Evolutionary conservation across 1,140 invertebrate species (phyloP), one percentile per base, ranked within the genome.

Genomic region (Papilio polytes): DNA sequence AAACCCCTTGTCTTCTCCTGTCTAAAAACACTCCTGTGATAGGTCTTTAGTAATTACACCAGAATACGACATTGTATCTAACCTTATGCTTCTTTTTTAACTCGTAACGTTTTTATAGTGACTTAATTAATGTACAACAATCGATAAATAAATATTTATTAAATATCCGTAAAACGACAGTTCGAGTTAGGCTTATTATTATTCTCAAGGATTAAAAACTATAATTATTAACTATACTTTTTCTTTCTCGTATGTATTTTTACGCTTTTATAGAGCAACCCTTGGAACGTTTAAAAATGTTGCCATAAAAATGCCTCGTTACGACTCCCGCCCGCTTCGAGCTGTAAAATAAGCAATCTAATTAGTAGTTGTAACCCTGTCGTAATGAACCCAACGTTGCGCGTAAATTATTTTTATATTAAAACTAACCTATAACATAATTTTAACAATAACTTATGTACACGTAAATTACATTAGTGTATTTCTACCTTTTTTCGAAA

Each of bases 251-350:
- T 13, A 63, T 1, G 31, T 70, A 31, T 70, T 31, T 66, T 70
- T 31, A 31, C 22, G 63, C 63, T 70, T 70, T 70, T 31, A 22
- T 31, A 56, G 31, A 36, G 63, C 15, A 70, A 31, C 63, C 63
- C 63, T 70, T 70, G 26, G 13, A 70, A 31, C 26, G 63, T 31
- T 70, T 70, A 70, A 70, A 59, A 70, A 70, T 22, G 3, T 70
- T 70, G 26, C 63, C 22, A 31, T 70, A 70, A 70, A 66, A 70
- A 31, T 31, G 63, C 63, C 63, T 70, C 63, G 13, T 70, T 70
- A 70, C 63, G 26, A 31, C 26, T 70, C 13, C 63, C 63, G 63
- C 63, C 13, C 26, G 63, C 63, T 70, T 31, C 63, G 26, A 31
- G 22, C 63, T 31, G 3, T 70, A 36, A 70, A 70, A 70, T 36